phyloP scores from a whole-genome alignment of 2,888 invertebrate species.

The Parnassius smintheus region DNA sequence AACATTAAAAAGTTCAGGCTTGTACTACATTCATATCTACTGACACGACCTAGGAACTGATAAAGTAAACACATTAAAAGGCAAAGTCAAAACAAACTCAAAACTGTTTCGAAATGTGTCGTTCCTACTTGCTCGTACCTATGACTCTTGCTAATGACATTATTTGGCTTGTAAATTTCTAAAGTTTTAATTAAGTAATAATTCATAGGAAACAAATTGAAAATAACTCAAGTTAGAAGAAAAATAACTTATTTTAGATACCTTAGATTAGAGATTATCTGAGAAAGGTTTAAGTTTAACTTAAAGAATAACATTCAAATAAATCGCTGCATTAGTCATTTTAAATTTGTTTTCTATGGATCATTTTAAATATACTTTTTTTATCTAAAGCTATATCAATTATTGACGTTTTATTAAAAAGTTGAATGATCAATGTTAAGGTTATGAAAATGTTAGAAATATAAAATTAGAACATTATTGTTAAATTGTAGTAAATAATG shows the following conservation, averaged over 20 bases:
- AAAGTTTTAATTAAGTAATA: conserved; percentile 3
- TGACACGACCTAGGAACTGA: not conserved
- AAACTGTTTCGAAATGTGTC: conserved; percentile 2
- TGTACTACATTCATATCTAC: not conserved
- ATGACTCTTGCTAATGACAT: conserved; percentile 6
- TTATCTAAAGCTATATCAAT: conserved; percentile 38
- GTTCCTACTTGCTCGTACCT: conserved; percentile 21
- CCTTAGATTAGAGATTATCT: too few species aligned
- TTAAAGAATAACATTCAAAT: too few species aligned
- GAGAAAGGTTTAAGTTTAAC: too few species aligned
- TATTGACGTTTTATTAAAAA: conserved; percentile 60
- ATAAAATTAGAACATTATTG: conserved; percentile 53
- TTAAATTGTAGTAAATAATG: conserved; percentile 60
- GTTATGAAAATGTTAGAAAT: conserved; percentile 57
- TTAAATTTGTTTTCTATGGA: conserved; percentile 22
- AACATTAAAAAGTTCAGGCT: not conserved
- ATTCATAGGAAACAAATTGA: conserved; percentile 4
- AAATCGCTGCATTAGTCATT: conserved; percentile 12
- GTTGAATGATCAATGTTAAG: conserved; percentile 59
- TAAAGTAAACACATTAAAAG: conserved; percentile 6
- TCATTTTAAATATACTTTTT: conserved; percentile 32
- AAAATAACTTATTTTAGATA: too few species aligned
- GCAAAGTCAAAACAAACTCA: conserved; percentile 2
- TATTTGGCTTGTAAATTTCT: conserved; percentile 6
- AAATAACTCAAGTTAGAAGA: not conserved